Evolutionary conservation across 1,140 invertebrate species (phyloP).

Genomic region (Caenorhabditis elegans): DNA sequence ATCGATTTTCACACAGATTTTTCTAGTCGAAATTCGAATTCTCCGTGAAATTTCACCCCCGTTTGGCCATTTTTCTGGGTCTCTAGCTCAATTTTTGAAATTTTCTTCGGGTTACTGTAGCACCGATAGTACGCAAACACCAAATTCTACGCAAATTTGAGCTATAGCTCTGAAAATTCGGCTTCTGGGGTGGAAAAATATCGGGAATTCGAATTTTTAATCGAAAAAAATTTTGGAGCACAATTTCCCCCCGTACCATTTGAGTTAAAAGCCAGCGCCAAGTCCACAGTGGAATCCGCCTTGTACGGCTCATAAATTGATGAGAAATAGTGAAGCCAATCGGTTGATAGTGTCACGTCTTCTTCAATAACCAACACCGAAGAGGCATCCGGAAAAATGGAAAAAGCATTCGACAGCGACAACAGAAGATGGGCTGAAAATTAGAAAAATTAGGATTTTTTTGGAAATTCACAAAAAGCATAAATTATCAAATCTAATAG

Average conservation of each 20-base stretch:
- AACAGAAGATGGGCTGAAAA: neutral
- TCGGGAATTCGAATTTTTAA: too few relatives aligned
- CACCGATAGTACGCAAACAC: too few relatives aligned
- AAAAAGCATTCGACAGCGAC: neutral
- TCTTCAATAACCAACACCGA: slow-evolving; percentile 33
- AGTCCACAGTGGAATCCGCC: neutral
- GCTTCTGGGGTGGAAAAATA: too few relatives aligned
- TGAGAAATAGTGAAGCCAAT: neutral
- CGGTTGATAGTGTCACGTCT: neutral
- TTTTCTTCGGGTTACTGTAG: too few relatives aligned
- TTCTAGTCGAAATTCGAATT: too few relatives aligned
- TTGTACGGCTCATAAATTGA: neutral
- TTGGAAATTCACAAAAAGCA: neutral
- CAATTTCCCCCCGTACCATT: neutral
- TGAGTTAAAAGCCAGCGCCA: slow-evolving; percentile 22
- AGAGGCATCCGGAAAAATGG: slow-evolving; percentile 29
- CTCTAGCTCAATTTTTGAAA: too few relatives aligned
- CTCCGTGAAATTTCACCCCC: too few relatives aligned
- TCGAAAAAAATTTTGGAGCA: neutral
- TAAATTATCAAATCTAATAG: too few relatives aligned
- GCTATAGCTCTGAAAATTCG: too few relatives aligned
- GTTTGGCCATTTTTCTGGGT: too few relatives aligned
- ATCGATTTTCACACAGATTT: neutral
- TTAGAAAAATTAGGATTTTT: neutral
- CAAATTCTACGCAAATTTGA: too few relatives aligned